Evolutionary conservation across 2,888 invertebrate species (phyloP).

Genomic region (Pristionchus entomophagus): DNA sequence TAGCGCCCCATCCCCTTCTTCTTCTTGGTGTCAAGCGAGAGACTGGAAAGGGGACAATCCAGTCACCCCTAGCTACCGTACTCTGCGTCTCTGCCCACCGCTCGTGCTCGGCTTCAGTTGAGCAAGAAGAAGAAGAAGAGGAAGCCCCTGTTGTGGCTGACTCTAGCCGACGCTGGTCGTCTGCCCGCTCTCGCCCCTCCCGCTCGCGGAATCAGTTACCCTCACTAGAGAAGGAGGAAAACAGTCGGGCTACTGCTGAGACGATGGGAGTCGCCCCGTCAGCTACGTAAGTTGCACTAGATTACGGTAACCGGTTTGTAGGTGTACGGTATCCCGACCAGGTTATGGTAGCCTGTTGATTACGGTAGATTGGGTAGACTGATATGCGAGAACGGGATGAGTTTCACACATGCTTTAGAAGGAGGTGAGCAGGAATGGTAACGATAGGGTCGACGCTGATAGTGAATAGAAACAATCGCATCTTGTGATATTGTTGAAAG

Average conservation of each 20-base stretch:
- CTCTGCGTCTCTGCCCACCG: conserved; percentile 19
- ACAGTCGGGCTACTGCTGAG: not conserved
- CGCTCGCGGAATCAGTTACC: conserved; percentile 2
- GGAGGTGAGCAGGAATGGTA: too few species aligned
- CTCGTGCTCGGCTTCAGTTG: not conserved
- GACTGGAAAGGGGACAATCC: not conserved
- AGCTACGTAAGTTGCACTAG: not conserved
- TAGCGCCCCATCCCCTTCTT: not conserved
- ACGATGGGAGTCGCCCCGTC: conserved; percentile 32
- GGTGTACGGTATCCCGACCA: too few species aligned
- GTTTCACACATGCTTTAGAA: too few species aligned
- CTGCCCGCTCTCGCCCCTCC: not conserved
- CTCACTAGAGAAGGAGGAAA: not conserved
- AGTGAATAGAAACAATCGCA: too few species aligned
- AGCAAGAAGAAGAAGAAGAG: too few species aligned
- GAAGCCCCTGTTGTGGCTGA: conserved; percentile 22
- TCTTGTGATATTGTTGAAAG: too few species aligned
- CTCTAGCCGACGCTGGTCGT: conserved; percentile 3
- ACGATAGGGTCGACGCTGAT: too few species aligned
- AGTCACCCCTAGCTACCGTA: conserved; percentile 15
- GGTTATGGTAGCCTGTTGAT: too few species aligned
- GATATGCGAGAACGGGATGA: too few species aligned
- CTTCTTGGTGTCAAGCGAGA: not conserved
- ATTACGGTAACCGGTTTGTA: too few species aligned
- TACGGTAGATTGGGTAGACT: too few species aligned